Evolutionary conservation across 2,113 vertebrate species (phyloP), one percentile per base, ranked within the genome.

Genomic region (Turdus rufiventris): DNA sequence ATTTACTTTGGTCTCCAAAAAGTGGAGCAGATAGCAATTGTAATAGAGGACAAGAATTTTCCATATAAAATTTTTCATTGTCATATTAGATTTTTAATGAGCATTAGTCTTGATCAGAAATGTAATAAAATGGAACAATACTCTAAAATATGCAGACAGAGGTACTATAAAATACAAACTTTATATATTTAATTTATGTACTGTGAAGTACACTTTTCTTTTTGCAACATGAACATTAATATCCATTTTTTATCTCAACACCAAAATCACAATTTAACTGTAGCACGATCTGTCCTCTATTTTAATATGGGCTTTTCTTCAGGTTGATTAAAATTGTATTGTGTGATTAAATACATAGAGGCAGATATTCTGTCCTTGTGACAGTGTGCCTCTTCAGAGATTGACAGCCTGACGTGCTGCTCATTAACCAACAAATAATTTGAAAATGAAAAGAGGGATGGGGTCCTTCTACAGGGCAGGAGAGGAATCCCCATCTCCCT

Each of bases 101-200:
- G 43, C 34, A 89, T 94, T 94, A 89, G 58, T 85, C 78, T 93
- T 95, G 93, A 96, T 94, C 96, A 82, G 68, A 93, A 96, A 88
- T 91, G 89, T 75, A 95, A 89, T 94, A 89, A 91, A 91, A 76
- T 0, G 4, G 81, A 89, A 94, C 66, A 97, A 76, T 96, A 78
- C 53, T 92, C 43, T 89, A 82, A 92, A 92, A 94, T 79, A 76
- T 70, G 74, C 66, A 62, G 73, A 82, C 53, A 94, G n/a, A 68
- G 76, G 45, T 89, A 82, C 76, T 89, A 54, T 62, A 71, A 83
- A 96, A 88, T 71, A 21, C 10, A 85, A 95, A 79, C 5, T 38
- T 85, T 73, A 80, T 76, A 38, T 62, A 85, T 85, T 94, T 94
- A 56, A 95, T 94, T 72, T 85, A 82, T 54, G 31, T 82, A 54